A percentile compares a stretch with the other conserved stretches of the same genome.
These are phyloP conservation scores for Pyrgus malvae DNA, from an alignment of 2,888 invertebrate genomes.

Conservation along the genomic window DNA sequence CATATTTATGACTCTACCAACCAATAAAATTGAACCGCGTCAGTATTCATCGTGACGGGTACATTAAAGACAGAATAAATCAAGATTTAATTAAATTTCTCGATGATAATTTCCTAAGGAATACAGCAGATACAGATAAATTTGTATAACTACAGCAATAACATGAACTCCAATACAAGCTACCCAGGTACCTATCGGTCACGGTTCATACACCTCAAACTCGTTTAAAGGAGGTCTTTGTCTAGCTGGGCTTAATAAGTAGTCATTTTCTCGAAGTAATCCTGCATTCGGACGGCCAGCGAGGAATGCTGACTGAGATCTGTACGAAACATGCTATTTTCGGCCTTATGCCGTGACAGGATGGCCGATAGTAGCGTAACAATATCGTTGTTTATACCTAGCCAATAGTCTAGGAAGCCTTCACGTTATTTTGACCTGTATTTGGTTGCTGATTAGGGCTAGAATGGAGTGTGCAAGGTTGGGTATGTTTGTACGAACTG, in stretches of 20 bases:
- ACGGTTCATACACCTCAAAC: background rate
- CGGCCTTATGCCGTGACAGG: background rate
- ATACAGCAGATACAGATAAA: too few relatives aligned
- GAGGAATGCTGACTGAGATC: slow-evolving; percentile 24
- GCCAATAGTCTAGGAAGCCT: background rate
- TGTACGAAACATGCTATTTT: background rate
- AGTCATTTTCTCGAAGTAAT: slow-evolving; percentile 26
- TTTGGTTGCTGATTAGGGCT: background rate
- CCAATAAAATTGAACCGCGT: too few relatives aligned
- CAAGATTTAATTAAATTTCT: too few relatives aligned
- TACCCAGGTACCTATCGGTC: background rate
- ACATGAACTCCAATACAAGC: too few relatives aligned
- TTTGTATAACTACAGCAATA: too few relatives aligned
- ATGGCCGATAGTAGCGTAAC: background rate
- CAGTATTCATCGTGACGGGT: too few relatives aligned
- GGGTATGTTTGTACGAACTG: slow-evolving; percentile 2
- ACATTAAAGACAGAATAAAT: too few relatives aligned
- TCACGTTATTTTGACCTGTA: slow-evolving; percentile 1
- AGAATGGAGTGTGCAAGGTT: background rate
- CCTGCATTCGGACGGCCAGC: slow-evolving; percentile 17
- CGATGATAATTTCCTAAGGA: too few relatives aligned
- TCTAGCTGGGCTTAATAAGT: slow-evolving; percentile 6
- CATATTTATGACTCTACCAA: too few relatives aligned
- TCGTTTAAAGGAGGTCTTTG: background rate
- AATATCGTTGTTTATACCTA: background rate